phyloP scores from a whole-genome alignment of 2,888 invertebrate species.

The Eristalis arbustorum region DNA sequence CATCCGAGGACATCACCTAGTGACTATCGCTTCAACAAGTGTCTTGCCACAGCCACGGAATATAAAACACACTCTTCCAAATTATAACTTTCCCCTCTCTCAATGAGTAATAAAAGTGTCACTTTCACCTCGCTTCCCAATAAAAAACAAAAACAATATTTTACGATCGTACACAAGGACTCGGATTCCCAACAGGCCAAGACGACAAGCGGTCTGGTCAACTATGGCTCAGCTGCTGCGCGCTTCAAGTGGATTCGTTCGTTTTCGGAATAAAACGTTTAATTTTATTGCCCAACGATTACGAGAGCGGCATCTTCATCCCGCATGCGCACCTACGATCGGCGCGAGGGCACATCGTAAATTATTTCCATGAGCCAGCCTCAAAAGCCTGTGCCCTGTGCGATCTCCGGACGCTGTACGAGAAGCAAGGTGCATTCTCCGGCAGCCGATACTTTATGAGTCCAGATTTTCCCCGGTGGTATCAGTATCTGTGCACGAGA shows the following conservation, averaged over 20 bases:
- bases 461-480: constrained; percentile 8
- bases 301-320: constrained; percentile 30
- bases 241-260: constrained; percentile 37
- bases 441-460: constrained; percentile 27
- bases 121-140: constrained; percentile 45
- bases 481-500: constrained; percentile 27
- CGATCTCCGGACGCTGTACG: background rate
- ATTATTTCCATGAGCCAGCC: constrained; percentile 39
- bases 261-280: constrained; percentile 58
- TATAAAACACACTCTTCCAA: constrained; percentile 23
- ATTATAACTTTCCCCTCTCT: constrained; percentile 35
- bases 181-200: constrained; percentile 16
- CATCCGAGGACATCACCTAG: constrained; percentile 5
- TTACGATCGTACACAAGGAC: constrained; percentile 34
- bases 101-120: constrained; percentile 48
- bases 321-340: constrained; percentile 32
- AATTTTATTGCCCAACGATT: constrained; percentile 63
- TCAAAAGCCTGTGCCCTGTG: background rate
- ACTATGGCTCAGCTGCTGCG: constrained; percentile 13
- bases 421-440: constrained; percentile 1
- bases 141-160: constrained; percentile 25
- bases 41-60: background rate
- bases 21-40: constrained; percentile 11
- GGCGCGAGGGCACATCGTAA: constrained; percentile 30
- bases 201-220: constrained; percentile 63